Percentiles rank a stretch among this genome's conserved stretches.
Evolutionary conservation across 1,140 invertebrate genomes (phyloP).

Genomic region (Brachionus rubens): DNA sequence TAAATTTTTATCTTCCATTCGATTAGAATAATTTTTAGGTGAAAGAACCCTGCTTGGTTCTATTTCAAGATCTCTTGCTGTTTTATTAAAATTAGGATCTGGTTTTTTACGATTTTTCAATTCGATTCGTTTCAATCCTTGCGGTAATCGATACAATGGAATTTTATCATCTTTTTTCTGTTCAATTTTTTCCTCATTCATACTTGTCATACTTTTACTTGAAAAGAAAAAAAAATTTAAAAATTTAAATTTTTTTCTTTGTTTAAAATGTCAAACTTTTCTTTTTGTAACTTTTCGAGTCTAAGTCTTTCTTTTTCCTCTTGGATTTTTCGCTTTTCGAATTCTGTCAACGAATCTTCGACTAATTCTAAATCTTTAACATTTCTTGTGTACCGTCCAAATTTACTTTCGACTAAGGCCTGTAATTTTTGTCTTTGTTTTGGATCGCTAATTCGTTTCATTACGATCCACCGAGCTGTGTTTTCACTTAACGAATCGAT

Average conservation of each 20-base stretch:
- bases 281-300: background rate
- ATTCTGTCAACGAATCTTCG: background rate
- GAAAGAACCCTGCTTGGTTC: background rate
- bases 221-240: background rate
- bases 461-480: conserved; percentile 25
- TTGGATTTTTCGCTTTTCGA: conserved; percentile 8
- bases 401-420: conserved; percentile 10
- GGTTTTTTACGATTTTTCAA: conserved; percentile 26
- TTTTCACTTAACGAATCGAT: conserved; percentile 35
- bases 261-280: background rate
- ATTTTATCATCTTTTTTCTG: background rate
- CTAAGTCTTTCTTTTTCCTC: conserved; percentile 17
- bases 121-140: background rate
- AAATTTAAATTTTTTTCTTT: background rate
- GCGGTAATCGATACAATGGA: conserved; percentile 13
- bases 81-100: conserved; percentile 21
- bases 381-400: conserved; percentile 5
- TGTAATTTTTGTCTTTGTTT: conserved; percentile 21
- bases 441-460: background rate
- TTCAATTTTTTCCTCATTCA: background rate
- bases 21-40: background rate
- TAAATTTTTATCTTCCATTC: conserved; percentile 3
- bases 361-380: background rate
- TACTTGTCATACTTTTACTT: background rate
- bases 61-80: background rate